These are phyloP conservation scores for Sarotherodon lohbergeri DNA, from an alignment of 2,113 vertebrate genomes.

Conservation along the genomic window DNA sequence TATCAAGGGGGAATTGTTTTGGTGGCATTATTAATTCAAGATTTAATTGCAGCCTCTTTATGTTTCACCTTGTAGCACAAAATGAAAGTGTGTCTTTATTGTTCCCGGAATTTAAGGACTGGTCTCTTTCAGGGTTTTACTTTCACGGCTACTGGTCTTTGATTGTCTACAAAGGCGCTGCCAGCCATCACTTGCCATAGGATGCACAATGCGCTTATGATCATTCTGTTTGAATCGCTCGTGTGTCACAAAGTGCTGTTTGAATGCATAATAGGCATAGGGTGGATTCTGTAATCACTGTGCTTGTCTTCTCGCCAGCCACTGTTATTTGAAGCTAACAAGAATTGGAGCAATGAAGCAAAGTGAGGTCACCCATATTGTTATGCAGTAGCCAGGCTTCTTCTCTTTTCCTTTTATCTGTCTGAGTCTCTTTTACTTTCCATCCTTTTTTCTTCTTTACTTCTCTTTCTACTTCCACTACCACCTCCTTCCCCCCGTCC, in stretches of 20 bases:
- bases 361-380: constrained; percentile 64
- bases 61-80: constrained; percentile 2
- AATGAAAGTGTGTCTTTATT: constrained; percentile 16
- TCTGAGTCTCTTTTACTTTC: constrained; percentile 52
- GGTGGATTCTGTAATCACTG: constrained; percentile 27
- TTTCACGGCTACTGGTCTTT: constrained; percentile 41
- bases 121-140: constrained; percentile 30
- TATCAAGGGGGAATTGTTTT: constrained; percentile 6
- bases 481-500: constrained; percentile 46
- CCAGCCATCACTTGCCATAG: constrained; percentile 21
- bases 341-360: constrained; percentile 53
- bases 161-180: constrained; percentile 47
- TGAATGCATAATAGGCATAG: constrained; percentile 45
- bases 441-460: constrained; percentile 27
- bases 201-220: constrained; percentile 22
- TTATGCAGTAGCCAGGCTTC: constrained; percentile 52
- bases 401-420: constrained; percentile 63
- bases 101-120: constrained; percentile 27
- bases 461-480: constrained; percentile 60
- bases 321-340: constrained; percentile 35
- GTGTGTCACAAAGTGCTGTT: constrained; percentile 38
- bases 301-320: constrained; percentile 7
- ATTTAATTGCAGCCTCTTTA: constrained; percentile 22
- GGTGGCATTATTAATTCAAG: constrained; percentile 28
- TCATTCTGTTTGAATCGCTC: constrained; percentile 32